Conservation (phyloP, 2,113 vertebrate genomes). For the Mola mola region DNA sequence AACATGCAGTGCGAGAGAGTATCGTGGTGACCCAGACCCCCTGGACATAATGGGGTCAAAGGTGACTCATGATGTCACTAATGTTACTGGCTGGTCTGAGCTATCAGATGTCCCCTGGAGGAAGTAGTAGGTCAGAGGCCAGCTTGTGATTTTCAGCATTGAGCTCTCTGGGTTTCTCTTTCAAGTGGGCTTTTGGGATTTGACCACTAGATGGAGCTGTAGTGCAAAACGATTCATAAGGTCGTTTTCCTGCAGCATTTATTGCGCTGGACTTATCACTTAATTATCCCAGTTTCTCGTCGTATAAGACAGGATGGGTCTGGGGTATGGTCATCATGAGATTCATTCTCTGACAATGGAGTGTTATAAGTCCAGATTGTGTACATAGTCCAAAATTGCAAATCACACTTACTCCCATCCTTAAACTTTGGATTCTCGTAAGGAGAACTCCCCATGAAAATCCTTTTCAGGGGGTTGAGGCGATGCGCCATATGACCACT, state of each 20-base stretch:
- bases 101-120: constrained; percentile 10
- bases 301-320: no score
- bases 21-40: not conserved
- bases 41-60: constrained; percentile 1
- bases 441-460: no score
- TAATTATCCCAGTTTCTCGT: not conserved
- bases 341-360: no score
- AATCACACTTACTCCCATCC: no score
- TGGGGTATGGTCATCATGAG: no score
- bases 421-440: no score
- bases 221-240: not conserved
- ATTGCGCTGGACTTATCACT: not conserved
- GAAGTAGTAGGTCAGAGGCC: constrained; percentile 8
- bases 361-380: no score
- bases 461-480: no score
- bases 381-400: no score
- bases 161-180: not conserved
- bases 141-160: not conserved
- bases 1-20: not conserved
- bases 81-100: not conserved
- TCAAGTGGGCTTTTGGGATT: not conserved
- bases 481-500: no score
- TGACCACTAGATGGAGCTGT: constrained; percentile 29
- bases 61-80: constrained; percentile 7
- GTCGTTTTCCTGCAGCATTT: no score